Evolutionary conservation across 2,113 vertebrate genomes (phyloP).

Genomic region (Lepidothrix coronata): DNA sequence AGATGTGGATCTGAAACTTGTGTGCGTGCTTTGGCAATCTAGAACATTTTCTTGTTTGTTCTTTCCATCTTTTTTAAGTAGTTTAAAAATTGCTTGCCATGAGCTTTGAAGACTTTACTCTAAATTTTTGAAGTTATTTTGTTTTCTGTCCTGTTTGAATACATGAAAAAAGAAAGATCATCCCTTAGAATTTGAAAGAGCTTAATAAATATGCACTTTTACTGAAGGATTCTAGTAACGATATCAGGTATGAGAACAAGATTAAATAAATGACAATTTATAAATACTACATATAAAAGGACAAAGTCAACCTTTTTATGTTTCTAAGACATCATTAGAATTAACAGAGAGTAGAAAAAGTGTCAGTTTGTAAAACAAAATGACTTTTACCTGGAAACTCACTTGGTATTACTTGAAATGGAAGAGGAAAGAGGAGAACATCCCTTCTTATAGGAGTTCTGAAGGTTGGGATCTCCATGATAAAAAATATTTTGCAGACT

Average conservation of each 20-base stretch:
- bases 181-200: not conserved
- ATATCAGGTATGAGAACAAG: not conserved
- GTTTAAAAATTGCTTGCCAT: not conserved
- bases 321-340: not conserved
- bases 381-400: not conserved
- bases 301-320: not conserved
- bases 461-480: not conserved
- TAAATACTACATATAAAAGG: not conserved
- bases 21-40: not conserved
- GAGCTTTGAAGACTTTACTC: not conserved
- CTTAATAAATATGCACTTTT: not conserved
- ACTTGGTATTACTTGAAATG: not conserved
- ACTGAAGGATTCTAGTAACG: not conserved
- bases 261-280: not conserved
- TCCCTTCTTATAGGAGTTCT: not conserved
- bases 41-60: not conserved
- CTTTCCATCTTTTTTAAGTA: not conserved
- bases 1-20: not conserved
- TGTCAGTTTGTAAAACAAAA: not conserved
- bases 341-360: not conserved
- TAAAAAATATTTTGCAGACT: not conserved
- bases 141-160: not conserved
- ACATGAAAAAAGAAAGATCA: not conserved
- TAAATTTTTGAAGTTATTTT: not conserved
- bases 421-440: not conserved